Percentiles rank a stretch among this genome's conserved stretches.
These are phyloP conservation scores for Lamprologus speciosus DNA, from an alignment of 2,113 vertebrate species.

Conservation along the genomic window DNA sequence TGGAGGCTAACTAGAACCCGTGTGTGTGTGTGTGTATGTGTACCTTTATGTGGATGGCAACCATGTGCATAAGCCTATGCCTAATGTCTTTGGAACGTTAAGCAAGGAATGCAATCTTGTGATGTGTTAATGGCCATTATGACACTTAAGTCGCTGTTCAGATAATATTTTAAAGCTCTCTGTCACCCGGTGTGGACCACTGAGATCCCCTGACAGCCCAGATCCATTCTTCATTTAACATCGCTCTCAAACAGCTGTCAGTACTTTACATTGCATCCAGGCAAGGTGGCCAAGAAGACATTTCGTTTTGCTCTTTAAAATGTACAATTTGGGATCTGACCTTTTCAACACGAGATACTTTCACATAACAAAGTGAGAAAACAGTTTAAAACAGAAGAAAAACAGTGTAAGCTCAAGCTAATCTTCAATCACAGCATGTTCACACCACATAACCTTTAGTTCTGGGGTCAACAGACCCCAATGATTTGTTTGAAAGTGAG, in stretches of 20 bases:
- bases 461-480: not conserved
- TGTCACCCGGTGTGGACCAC: not conserved
- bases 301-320: not conserved
- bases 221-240: not conserved
- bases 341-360: not conserved
- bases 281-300: not conserved
- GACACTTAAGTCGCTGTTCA: conserved; percentile 14
- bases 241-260: conserved; percentile 23
- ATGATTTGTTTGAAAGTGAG: not conserved
- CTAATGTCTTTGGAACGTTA: conserved; percentile 10
- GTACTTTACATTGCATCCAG: not conserved
- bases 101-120: conserved; percentile 39
- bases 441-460: not conserved
- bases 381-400: not conserved
- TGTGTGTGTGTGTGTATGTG: not conserved
- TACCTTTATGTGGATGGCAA: not conserved
- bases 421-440: not conserved
- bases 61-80: not conserved
- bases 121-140: conserved; percentile 36
- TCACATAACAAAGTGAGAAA: not conserved
- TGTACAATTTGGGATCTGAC: conserved; percentile 5
- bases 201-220: not conserved
- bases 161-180: conserved; percentile 37
- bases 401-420: not conserved
- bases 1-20: conserved; percentile 17